phyloP scores from a whole-genome alignment of 2,888 invertebrate species.

The Drepana falcataria region DNA sequence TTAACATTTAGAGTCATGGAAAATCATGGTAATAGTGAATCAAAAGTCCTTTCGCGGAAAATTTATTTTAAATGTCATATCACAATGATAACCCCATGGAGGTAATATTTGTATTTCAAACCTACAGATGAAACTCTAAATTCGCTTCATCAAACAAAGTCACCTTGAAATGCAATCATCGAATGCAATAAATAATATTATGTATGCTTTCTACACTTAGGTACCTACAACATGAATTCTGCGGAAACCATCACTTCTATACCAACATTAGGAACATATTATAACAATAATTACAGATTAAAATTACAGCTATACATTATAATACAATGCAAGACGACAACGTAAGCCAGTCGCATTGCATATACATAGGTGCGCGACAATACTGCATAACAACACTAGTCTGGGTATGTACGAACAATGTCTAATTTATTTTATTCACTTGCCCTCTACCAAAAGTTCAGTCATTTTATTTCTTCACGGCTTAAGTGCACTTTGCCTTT shows the following conservation, averaged over 20 bases:
- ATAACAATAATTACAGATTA: conserved; percentile 67
- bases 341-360: conserved; percentile 17
- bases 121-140: not conserved
- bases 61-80: conserved; percentile 16
- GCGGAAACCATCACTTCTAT: conserved; percentile 56
- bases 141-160: not conserved
- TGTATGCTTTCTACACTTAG: conserved; percentile 13
- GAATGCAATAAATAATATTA: conserved; percentile 28
- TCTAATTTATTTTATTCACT: not conserved
- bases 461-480: conserved; percentile 18
- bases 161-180: conserved; percentile 22
- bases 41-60: not conserved
- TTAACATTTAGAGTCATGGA: no score
- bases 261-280: conserved; percentile 72
- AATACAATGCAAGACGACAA: conserved; percentile 30
- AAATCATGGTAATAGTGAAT: no score
- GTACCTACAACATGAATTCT: conserved; percentile 35
- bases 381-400: no score
- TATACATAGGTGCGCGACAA: conserved; percentile 7
- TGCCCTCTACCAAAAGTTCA: not conserved
- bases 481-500: not conserved
- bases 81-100: no score
- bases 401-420: no score
- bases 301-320: conserved; percentile 66
- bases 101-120: not conserved